Evolutionary conservation across 37 sponge, comb jelly and placozoan genomes (phyloP).

Genomic region (Haliclona indistincta): DNA sequence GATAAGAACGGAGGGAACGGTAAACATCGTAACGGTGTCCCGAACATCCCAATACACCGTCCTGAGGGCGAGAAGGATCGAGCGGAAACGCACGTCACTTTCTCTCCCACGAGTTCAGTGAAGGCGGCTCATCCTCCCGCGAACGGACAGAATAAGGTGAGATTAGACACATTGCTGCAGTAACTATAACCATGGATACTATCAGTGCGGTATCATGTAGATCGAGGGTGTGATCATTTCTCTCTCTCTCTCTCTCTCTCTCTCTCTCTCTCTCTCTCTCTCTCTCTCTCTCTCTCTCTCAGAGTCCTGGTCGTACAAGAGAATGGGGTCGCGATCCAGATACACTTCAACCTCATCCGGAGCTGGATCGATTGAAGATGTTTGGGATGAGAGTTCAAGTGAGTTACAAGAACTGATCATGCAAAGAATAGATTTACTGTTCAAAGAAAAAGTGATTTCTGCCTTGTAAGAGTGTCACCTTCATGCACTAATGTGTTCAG

Average conservation of each 20-base stretch:
- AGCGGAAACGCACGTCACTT: conserved; percentile 15
- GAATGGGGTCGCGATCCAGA: background rate
- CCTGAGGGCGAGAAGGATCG: conserved; percentile 33
- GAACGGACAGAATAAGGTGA: conserved; percentile 22
- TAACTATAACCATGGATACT: too few species aligned
- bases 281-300: background rate
- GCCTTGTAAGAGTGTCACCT: too few species aligned
- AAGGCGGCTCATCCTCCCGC: conserved; percentile 55
- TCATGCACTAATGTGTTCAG: too few species aligned
- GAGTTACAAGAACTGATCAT: background rate
- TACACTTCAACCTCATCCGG: conserved; percentile 42
- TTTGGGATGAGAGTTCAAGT: conserved; percentile 25
- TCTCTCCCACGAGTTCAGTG: conserved; percentile 14
- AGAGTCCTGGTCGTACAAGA: conserved; percentile 41
- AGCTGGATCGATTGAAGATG: conserved; percentile 47
- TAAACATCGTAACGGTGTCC: conserved; percentile 2
- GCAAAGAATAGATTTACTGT: too few species aligned
- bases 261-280: conserved; percentile 7
- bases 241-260: conserved; percentile 7
- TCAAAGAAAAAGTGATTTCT: too few species aligned
- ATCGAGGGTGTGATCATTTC: background rate
- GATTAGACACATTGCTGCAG: background rate
- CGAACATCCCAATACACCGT: conserved; percentile 35
- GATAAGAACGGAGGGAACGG: background rate
- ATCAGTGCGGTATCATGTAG: background rate